Evolutionary conservation across 2,797 vertebrate species (phyloP), one percentile per base, ranked within the genome.

Genomic region (Chiloscyllium punctatum): DNA sequence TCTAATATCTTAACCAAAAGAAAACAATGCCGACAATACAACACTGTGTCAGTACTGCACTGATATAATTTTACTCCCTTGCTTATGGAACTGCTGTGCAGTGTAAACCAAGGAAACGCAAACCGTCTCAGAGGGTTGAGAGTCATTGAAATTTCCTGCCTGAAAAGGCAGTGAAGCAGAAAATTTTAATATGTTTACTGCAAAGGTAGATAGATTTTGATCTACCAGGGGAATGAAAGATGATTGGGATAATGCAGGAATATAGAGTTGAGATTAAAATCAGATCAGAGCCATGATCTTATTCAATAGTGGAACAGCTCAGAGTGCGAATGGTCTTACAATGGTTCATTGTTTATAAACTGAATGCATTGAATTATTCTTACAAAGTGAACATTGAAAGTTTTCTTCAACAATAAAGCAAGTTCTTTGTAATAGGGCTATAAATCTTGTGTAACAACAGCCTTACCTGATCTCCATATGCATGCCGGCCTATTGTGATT

Each of bases 401-500:
- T 66, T 33, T 66, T 21, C 57, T 37, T 66, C 62, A 37, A 66
- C 30, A 9, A 23, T 42, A 27, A 92, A 92, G n/a, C 90, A 68
- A 68, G 4, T 69, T 42, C n/a, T 48, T 84, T 48, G 25, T 6
- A 48, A 84, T 21, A 42, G 5, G 74, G 77, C 30, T n/a, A 6
- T 11, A 92, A 92, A 68, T 42, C 18, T n/a, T 11, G 21, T 11
- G 21, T 37, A 68, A 66, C 13, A 37, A 62, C 62, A 37, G n/a
- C 37, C 90, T 37, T 92, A 99, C 99, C 98, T 99, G 99, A 97
- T 99, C 99, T 0, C 99, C 99, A 0, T 98, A 98, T 53, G 99
- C 99, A 0, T 99, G 99, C 97, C 99, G 98, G 97, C 99, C 99
- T 0, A 99, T 99, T 96, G 98, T 99, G 97, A 99, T 99, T 96